Conservation (phyloP, 2,888 invertebrate species). For the Villa cingulata region DNA sequence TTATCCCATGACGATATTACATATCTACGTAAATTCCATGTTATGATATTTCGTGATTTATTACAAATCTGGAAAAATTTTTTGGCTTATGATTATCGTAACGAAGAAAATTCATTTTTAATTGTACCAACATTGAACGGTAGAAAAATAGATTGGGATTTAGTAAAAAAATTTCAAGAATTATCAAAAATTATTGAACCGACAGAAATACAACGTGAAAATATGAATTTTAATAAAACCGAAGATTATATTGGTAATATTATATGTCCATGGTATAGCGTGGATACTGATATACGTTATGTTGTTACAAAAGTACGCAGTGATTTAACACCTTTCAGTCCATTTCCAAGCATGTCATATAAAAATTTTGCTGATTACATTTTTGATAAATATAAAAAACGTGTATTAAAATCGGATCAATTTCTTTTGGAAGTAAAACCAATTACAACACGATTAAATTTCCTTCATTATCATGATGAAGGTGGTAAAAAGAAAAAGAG, state of each 20-base stretch:
- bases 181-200: constrained; percentile 36
- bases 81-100: constrained; percentile 43
- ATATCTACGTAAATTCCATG: constrained; percentile 50
- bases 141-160: constrained; percentile 47
- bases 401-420: constrained; percentile 45
- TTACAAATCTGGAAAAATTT: constrained; percentile 49
- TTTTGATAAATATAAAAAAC: constrained; percentile 52
- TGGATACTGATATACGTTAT: constrained; percentile 41
- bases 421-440: constrained; percentile 67
- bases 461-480: constrained; percentile 22
- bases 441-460: constrained; percentile 30
- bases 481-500: constrained; percentile 21
- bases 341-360: constrained; percentile 47
- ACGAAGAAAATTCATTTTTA: constrained; percentile 41
- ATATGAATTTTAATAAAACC: constrained; percentile 37
- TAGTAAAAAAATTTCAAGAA: constrained; percentile 38
- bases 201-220: constrained; percentile 38
- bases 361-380: constrained; percentile 63
- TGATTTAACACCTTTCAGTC: constrained; percentile 48
- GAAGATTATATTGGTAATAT: constrained; percentile 57
- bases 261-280: constrained; percentile 76
- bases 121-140: constrained; percentile 36
- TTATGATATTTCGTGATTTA: constrained; percentile 58
- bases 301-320: constrained; percentile 56
- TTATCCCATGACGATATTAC: constrained; percentile 38